Percentiles rank a stretch among this genome's conserved stretches.
Evolutionary conservation across 2,888 invertebrate species (phyloP).

Genomic region (Elmis aenea): DNA sequence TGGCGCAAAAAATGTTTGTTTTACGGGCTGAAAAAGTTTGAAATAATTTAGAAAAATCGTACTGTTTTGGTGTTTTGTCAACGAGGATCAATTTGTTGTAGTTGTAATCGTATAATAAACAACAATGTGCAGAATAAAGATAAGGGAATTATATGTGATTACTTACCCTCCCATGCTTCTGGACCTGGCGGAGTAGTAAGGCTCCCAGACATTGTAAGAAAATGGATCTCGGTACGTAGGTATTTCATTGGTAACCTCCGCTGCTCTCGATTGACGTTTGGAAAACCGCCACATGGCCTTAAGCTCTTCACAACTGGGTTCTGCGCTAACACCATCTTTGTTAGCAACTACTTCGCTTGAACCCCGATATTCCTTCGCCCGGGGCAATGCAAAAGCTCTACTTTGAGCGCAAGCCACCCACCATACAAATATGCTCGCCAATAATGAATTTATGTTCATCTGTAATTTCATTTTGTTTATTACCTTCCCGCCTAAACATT

Average conservation of each 20-base stretch:
- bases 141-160: slow-evolving; percentile 12
- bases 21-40: too few species aligned
- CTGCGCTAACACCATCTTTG: slow-evolving; percentile 51
- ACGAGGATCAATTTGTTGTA: too few species aligned
- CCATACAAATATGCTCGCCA: slow-evolving; percentile 32
- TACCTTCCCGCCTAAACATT: too few species aligned
- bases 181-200: slow-evolving; percentile 52
- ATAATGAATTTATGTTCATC: slow-evolving; percentile 36
- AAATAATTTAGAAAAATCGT: too few species aligned
- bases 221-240: slow-evolving; percentile 79
- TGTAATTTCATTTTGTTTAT: slow-evolving; percentile 25
- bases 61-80: too few species aligned
- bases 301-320: slow-evolving; percentile 82
- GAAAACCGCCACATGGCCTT: slow-evolving; percentile 91
- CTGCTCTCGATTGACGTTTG: slow-evolving; percentile 79
- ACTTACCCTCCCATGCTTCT: slow-evolving; percentile 56
- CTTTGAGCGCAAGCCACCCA: slow-evolving; percentile 32
- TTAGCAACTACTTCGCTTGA: slow-evolving; percentile 36
- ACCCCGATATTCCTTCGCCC: slow-evolving; percentile 35
- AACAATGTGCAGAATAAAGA: too few species aligned
- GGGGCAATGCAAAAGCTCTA: slow-evolving; percentile 35
- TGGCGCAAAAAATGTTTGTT: too few species aligned
- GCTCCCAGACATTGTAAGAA: slow-evolving; percentile 77
- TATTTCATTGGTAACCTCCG: slow-evolving; percentile 82
- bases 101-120: too few species aligned